Conservation (phyloP, 2,113 vertebrate species). For the Connochaetes taurinus region DNA sequence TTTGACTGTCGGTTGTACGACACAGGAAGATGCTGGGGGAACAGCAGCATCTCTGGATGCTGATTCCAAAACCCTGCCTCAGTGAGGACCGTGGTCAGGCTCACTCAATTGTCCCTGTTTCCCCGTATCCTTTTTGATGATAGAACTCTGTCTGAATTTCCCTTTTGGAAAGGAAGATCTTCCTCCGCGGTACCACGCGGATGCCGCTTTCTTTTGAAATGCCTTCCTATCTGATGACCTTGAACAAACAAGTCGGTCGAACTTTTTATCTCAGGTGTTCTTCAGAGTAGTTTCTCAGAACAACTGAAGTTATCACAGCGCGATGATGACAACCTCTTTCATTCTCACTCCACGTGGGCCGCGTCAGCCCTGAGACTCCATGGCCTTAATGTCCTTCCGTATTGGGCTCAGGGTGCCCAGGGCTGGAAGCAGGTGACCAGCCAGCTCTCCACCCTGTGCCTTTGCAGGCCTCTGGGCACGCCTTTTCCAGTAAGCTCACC, state of each 20-base stretch:
- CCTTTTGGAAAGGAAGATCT: not conserved
- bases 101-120: not conserved
- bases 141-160: not conserved
- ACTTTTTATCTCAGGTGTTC: not conserved
- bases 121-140: not conserved
- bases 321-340: not conserved
- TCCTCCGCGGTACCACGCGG: not conserved
- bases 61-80: not conserved
- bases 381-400: fast-evolving
- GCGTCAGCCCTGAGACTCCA: fast-evolving
- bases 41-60: not conserved
- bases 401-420: not conserved
- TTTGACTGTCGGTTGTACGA: not conserved
- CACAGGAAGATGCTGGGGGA: not conserved
- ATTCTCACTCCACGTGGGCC: no score
- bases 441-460: not conserved
- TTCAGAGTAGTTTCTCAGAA: not conserved
- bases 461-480: no score
- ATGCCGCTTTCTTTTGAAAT: not conserved
- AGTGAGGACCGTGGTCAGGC: not conserved
- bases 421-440: not conserved
- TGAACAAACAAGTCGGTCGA: not conserved
- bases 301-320: not conserved
- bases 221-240: not conserved
- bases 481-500: not conserved